Evolutionary conservation across 2,113 vertebrate genomes (phyloP).

Genomic region (Stercorarius parasiticus): DNA sequence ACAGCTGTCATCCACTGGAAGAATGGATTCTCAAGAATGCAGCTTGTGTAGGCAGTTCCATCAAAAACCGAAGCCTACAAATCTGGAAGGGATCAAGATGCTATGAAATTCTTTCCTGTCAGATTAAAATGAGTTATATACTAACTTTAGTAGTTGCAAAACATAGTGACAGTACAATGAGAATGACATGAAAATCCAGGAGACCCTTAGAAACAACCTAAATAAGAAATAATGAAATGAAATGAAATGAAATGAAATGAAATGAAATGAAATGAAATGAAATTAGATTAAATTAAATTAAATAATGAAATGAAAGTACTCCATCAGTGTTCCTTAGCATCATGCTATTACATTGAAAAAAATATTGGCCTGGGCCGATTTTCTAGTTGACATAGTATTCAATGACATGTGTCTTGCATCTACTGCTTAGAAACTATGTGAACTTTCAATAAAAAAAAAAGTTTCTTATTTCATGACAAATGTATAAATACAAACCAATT

Average conservation of each 20-base stretch:
- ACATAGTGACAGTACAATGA: neutral
- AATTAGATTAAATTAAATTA: neutral
- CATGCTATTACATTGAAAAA: neutral
- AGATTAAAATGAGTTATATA: neutral
- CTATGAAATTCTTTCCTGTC: neutral
- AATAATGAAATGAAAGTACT: neutral
- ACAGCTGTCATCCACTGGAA: neutral
- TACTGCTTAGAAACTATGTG: neutral
- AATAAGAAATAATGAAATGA: neutral
- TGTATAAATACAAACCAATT: neutral
- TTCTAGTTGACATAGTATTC: neutral
- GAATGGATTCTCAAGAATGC: neutral
- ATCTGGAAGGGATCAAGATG: neutral
- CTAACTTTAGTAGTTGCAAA: neutral
- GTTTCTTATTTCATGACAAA: neutral
- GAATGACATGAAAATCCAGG: neutral
- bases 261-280: neutral
- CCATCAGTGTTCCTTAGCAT: neutral
- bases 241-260: neutral
- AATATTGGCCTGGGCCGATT: neutral
- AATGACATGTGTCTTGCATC: neutral
- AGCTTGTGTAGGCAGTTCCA: rapidly evolving
- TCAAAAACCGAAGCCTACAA: neutral
- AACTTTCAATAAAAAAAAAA: neutral
- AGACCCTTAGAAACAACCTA: neutral